Conservation (phyloP, 37 sponge, comb jelly and placozoan species). For the Hexactinellida sp. region DNA sequence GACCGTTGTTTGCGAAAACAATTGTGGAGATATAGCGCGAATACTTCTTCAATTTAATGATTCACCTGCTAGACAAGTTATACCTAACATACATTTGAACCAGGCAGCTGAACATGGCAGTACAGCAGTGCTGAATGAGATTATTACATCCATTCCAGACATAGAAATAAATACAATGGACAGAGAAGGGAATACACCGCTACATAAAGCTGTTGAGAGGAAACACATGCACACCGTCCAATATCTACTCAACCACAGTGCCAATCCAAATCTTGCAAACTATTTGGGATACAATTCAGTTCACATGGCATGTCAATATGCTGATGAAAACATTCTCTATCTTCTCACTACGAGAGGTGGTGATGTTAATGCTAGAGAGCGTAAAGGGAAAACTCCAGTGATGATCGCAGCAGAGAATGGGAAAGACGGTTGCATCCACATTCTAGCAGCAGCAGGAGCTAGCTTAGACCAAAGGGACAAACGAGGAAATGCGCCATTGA, state of each 20-base stretch:
- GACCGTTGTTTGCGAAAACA: neutral
- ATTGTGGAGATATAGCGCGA: neutral
- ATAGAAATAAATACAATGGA: neutral
- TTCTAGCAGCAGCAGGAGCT: constrained; percentile 10
- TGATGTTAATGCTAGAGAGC: neutral
- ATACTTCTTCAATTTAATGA: neutral
- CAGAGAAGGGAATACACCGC: neutral
- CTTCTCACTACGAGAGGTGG: neutral
- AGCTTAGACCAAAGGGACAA: neutral
- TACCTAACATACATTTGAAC: neutral
- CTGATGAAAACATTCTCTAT: neutral
- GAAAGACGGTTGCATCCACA: neutral
- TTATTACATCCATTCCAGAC: neutral
- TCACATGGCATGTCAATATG: constrained; percentile 9
- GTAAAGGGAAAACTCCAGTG: neutral
- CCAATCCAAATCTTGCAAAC: neutral
- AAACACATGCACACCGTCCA: neutral
- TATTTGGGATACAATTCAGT: neutral
- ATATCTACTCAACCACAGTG: neutral
- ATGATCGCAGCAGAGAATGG: constrained; percentile 1
- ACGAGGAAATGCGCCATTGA: neutral
- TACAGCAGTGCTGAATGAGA: neutral
- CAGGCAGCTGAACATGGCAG: neutral
- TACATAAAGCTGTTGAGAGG: neutral
- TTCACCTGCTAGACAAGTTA: neutral